Evolutionary conservation across 2,113 vertebrate genomes (phyloP).

Genomic region (Pholis gunnellus): DNA sequence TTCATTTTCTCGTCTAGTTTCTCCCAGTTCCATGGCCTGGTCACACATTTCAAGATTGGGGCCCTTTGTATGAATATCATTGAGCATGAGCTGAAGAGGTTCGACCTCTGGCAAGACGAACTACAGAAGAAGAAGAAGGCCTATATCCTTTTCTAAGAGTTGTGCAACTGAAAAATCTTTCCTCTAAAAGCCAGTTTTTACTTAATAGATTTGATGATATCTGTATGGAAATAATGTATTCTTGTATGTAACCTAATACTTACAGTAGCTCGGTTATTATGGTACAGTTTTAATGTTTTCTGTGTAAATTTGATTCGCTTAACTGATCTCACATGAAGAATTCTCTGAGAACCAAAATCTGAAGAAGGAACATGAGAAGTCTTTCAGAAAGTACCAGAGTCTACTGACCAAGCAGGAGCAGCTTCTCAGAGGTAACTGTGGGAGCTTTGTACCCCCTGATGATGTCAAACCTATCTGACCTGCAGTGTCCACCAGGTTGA

Average conservation of each 20-base stretch:
- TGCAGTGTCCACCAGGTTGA: neutral
- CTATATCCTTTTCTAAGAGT: slow-evolving; percentile 89
- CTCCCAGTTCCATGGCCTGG: slow-evolving; percentile 93
- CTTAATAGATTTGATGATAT: too few species aligned
- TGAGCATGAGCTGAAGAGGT: slow-evolving; percentile 95
- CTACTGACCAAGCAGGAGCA: slow-evolving; percentile 94
- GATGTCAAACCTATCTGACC: neutral
- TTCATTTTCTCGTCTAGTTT: slow-evolving; percentile 85
- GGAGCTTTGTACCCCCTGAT: neutral
- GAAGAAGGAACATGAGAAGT: slow-evolving; percentile 95
- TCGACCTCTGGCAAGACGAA: slow-evolving; percentile 95
- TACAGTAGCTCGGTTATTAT: neutral
- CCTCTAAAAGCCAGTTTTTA: neutral
- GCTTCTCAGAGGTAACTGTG: slow-evolving; percentile 88
- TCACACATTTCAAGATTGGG: slow-evolving; percentile 95
- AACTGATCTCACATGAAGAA: slow-evolving; percentile 90
- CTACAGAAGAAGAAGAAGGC: slow-evolving; percentile 94
- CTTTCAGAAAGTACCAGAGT: slow-evolving; percentile 92
- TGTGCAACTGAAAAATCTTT: too few species aligned
- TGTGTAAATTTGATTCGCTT: slow-evolving; percentile 75
- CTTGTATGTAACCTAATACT: neutral
- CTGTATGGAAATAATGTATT: neutral
- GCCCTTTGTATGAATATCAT: slow-evolving; percentile 95
- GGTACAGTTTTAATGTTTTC: neutral
- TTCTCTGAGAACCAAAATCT: slow-evolving; percentile 89